Percentiles rank a stretch among this genome's conserved stretches.
These are phyloP conservation scores for Sebastes cheni DNA, from an alignment of 2,797 vertebrate species.

Conservation along the genomic window DNA sequence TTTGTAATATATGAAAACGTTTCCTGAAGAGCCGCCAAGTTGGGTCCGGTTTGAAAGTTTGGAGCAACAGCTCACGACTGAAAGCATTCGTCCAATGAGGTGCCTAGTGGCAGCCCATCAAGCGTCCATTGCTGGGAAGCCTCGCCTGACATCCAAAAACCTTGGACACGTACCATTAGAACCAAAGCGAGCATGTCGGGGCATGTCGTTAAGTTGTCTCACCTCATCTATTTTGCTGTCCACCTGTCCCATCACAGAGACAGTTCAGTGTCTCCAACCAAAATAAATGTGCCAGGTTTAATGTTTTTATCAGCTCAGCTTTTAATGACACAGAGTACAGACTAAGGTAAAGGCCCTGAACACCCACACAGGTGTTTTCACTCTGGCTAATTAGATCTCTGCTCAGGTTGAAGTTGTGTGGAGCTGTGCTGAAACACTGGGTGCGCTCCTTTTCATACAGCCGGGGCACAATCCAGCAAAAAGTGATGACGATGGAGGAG, in stretches of 20 bases:
- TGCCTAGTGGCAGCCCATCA: too few species aligned
- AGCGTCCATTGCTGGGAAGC: too few species aligned
- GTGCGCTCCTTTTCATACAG: too few species aligned
- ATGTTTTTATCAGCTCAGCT: background rate
- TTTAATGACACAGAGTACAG: background rate
- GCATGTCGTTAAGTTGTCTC: background rate
- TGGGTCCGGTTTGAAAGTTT: too few species aligned
- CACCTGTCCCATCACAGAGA: background rate
- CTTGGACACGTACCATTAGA: too few species aligned
- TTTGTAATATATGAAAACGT: too few species aligned
- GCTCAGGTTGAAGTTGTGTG: background rate
- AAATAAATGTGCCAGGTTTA: background rate
- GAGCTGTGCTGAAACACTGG: background rate
- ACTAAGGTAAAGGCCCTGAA: background rate
- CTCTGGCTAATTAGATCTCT: background rate
- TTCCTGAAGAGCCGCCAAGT: too few species aligned
- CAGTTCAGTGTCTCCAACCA: background rate
- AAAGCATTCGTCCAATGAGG: too few species aligned
- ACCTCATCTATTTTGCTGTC: background rate
- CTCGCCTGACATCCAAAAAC: too few species aligned
- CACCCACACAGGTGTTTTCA: background rate
- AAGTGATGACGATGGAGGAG: too few species aligned
- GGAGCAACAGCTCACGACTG: too few species aligned
- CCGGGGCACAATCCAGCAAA: too few species aligned
- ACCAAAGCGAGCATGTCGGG: accelerated